phyloP scores from a whole-genome alignment of 2,113 vertebrate genomes.

The Balaeniceps rex region DNA sequence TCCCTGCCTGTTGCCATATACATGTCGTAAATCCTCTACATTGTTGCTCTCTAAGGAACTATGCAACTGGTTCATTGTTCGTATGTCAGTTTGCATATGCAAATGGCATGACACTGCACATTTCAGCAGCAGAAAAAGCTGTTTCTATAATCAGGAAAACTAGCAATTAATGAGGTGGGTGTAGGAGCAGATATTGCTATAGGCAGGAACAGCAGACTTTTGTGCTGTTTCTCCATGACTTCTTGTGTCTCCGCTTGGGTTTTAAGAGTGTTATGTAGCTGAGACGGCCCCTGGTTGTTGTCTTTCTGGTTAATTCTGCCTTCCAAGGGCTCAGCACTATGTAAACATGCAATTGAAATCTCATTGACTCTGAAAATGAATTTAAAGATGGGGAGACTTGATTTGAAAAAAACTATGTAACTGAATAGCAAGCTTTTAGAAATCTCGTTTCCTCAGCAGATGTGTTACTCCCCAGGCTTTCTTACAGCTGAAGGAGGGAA shows the following conservation, averaged over 20 bases:
- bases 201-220: slow-evolving; percentile 18
- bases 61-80: slow-evolving; percentile 57
- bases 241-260: neutral
- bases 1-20: slow-evolving; percentile 15
- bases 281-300: neutral
- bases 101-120: neutral
- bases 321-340: neutral
- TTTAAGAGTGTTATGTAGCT: neutral
- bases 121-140: slow-evolving; percentile 46
- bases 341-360: neutral
- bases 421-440: neutral
- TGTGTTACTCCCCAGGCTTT: neutral
- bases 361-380: neutral
- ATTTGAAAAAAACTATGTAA: neutral
- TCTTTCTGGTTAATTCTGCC: neutral
- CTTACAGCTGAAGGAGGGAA: neutral
- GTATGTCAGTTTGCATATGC: slow-evolving; percentile 37
- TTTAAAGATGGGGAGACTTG: neutral
- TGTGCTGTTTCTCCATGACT: neutral
- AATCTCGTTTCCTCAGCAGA: neutral
- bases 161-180: slow-evolving; percentile 63
- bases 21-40: slow-evolving; percentile 39
- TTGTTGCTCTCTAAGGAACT: slow-evolving; percentile 53
- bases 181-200: slow-evolving; percentile 18
- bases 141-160: slow-evolving; percentile 61